Conservation (phyloP, 2,113 vertebrate genomes). For the Chinchilla lanigera region DNA sequence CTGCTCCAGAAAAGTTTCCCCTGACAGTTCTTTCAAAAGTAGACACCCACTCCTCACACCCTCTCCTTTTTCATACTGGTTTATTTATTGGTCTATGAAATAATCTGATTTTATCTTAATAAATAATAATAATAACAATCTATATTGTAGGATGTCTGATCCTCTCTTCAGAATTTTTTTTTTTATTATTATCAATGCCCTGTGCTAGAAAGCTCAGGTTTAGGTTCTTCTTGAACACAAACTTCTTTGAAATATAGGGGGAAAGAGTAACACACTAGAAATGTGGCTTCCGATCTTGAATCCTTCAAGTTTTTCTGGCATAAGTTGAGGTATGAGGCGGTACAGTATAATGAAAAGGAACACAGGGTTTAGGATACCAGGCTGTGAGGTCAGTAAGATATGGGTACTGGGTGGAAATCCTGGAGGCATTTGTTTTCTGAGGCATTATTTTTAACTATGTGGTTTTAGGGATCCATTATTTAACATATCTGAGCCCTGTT, state of each 20-base stretch:
- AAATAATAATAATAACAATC: no score
- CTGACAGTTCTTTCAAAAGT: background rate
- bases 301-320: background rate
- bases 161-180: background rate
- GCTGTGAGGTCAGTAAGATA: background rate
- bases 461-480: background rate
- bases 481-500: background rate
- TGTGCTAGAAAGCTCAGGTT: background rate
- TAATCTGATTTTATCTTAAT: background rate
- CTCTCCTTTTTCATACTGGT: background rate
- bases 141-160: background rate
- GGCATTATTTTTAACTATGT: background rate
- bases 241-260: background rate
- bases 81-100: background rate
- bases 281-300: background rate
- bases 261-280: background rate
- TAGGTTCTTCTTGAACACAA: background rate
- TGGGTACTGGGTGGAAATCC: background rate
- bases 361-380: background rate
- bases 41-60: background rate
- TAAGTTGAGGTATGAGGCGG: background rate
- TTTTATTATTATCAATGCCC: background rate
- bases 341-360: background rate
- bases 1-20: background rate
- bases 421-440: no score